Base-by-base conservation (phyloP, 2,888 invertebrate species). In the Drosophila sordidula region DNA sequence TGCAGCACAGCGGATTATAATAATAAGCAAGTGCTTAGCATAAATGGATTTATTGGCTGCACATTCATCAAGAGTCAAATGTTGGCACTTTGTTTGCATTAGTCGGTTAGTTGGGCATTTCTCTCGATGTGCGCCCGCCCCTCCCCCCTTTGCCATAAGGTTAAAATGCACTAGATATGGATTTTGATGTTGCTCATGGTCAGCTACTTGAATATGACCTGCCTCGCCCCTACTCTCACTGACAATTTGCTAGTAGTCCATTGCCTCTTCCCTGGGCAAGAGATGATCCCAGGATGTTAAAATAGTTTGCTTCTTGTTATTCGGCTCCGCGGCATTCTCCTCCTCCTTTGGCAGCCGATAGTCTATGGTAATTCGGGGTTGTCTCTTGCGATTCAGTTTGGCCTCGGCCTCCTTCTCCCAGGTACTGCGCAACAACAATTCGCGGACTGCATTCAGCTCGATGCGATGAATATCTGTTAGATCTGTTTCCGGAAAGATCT, bases 31-130 rank as follows among this genome's bases (percentile, higher is more conserved):
- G 80, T 79, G 73, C 81, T 87, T 84, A 75, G 68, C 75, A 71
- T 75, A 83, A 86, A 86, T 77, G 80, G 79, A 88, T 86, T 88
- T 86, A 86, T 86, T 86, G 86, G 77, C 77, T 79, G 85, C 84
- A 80, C 83, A 86, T 86, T 79, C 80, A 78, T 87, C 81, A 84
- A 68, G 73, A 87, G 81, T 86, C 83, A 84, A 82, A 78, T 78
- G 78, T 70, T 76, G 42, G 34, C 83, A 78, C 77, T 70, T 70
- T 67, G 78, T 74, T 74, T 61, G 70, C 54, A 79, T 76, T 76
- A 75, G 64, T 61, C 56, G 70, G 59, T 56, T 68, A 67, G 71
- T 67, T 71, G 74, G 41, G 51, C 66, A 76, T 44, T 57, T 49
- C 54, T n/a, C 6, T 9, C 0, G 18, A 36, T 42, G 12, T 44